Conservation (phyloP, 2,888 invertebrate species). For the Nomada flava region DNA sequence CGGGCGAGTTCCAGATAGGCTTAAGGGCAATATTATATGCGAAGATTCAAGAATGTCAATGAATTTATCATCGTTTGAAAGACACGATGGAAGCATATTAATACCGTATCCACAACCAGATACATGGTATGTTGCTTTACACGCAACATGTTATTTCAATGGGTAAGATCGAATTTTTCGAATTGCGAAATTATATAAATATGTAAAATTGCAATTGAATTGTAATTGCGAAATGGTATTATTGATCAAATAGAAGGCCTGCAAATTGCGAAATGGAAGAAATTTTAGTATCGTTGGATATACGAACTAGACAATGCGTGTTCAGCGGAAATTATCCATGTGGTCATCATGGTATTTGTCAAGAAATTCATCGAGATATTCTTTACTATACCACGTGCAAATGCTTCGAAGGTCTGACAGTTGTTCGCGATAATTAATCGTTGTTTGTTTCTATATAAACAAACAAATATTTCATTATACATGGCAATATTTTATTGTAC, state of each 20-base stretch:
- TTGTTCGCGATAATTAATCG: constrained; percentile 9
- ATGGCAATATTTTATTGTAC: constrained; percentile 2
- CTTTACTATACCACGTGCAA: constrained; percentile 84
- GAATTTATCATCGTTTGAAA: constrained; percentile 74
- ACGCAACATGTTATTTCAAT: constrained; percentile 81
- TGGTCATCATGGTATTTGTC: constrained; percentile 84
- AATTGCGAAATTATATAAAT: neutral
- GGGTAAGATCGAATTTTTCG: constrained; percentile 74
- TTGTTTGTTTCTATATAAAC: neutral
- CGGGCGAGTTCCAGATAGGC: constrained; percentile 77
- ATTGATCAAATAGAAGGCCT: constrained; percentile 71
- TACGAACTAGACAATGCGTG: constrained; percentile 84
- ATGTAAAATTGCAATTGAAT: constrained; percentile 3
- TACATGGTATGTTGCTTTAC: constrained; percentile 83
- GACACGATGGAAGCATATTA: constrained; percentile 74
- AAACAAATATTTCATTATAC: no score
- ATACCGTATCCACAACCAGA: constrained; percentile 85
- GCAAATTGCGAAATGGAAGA: constrained; percentile 82
- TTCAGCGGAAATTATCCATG: constrained; percentile 82
- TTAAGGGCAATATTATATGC: constrained; percentile 75
- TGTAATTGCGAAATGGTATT: constrained; percentile 13
- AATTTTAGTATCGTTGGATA: constrained; percentile 83
- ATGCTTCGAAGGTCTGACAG: constrained; percentile 82
- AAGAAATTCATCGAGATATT: constrained; percentile 84
- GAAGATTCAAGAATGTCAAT: constrained; percentile 72